Evolutionary conservation across 2,888 invertebrate species (phyloP).

Genomic region (Magallana nippona): DNA sequence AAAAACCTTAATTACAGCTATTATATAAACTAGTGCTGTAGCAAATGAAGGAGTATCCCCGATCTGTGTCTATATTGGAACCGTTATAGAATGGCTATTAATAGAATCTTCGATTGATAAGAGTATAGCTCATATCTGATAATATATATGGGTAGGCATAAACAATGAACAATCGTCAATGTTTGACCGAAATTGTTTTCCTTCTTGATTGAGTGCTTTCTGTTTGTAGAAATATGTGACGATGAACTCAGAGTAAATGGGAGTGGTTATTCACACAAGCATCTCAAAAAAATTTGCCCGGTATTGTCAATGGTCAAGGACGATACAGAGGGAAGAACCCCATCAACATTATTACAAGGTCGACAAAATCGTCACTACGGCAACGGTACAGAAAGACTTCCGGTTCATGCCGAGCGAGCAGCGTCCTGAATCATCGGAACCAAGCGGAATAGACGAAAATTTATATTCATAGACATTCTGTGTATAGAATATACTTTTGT

Average conservation of each 20-base stretch:
- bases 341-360: background rate
- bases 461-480: background rate
- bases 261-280: background rate
- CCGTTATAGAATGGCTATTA: no score
- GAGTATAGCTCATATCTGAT: no score
- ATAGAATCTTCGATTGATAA: no score
- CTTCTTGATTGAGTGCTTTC: no score
- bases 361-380: background rate
- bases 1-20: no score
- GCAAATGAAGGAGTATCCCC: no score
- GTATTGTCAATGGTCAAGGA: background rate
- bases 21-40: no score
- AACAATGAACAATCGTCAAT: no score
- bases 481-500: background rate
- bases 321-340: background rate
- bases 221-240: no score
- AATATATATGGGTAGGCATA: no score
- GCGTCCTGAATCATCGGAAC: background rate
- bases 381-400: background rate
- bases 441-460: background rate
- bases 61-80: no score
- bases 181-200: no score
- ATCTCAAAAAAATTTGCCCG: background rate
- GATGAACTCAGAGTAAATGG: background rate
- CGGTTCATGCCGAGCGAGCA: conserved; percentile 9